A percentile compares a stretch with the other conserved stretches of the same genome.
These are phyloP conservation scores for Mellilla xanthometata DNA, from an alignment of 2,888 invertebrate species.

Conservation along the genomic window DNA sequence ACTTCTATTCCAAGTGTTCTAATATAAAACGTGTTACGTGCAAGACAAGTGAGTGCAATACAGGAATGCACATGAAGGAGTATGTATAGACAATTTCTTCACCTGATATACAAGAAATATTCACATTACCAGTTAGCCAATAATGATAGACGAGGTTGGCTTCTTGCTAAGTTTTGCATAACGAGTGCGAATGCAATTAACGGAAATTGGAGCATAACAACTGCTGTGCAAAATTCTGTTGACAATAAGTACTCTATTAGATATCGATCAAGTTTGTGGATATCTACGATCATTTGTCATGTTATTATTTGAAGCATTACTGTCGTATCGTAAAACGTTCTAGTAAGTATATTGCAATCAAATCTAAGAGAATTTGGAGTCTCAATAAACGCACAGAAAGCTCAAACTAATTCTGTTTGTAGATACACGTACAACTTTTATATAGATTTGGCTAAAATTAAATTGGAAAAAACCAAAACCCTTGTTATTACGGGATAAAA, in stretches of 20 bases:
- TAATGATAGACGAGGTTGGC: slow-evolving; percentile 48
- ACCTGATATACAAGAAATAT: slow-evolving; percentile 56
- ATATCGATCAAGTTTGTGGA: background rate
- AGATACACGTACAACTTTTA: too few relatives aligned
- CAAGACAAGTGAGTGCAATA: slow-evolving; percentile 21
- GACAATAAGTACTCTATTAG: slow-evolving; percentile 35
- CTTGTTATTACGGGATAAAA: background rate
- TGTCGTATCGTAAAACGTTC: too few relatives aligned
- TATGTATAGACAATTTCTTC: slow-evolving; percentile 31
- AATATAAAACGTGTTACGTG: slow-evolving; percentile 20
- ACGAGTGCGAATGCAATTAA: slow-evolving; percentile 66
- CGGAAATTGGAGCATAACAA: slow-evolving; percentile 60
- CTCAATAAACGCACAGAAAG: too few relatives aligned
- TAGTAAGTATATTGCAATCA: too few relatives aligned
- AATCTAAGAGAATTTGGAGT: too few relatives aligned
- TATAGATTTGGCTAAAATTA: background rate
- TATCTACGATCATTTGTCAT: too few relatives aligned
- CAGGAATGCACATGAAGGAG: slow-evolving; percentile 29
- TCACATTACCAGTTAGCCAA: slow-evolving; percentile 54
- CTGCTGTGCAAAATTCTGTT: slow-evolving; percentile 51
- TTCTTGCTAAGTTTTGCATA: slow-evolving; percentile 55
- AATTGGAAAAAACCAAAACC: background rate
- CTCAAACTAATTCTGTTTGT: too few relatives aligned
- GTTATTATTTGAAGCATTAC: too few relatives aligned
- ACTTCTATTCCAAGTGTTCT: slow-evolving; percentile 9